Conservation (phyloP, 2,888 invertebrate genomes). For the Drosophila austrosaltans region DNA sequence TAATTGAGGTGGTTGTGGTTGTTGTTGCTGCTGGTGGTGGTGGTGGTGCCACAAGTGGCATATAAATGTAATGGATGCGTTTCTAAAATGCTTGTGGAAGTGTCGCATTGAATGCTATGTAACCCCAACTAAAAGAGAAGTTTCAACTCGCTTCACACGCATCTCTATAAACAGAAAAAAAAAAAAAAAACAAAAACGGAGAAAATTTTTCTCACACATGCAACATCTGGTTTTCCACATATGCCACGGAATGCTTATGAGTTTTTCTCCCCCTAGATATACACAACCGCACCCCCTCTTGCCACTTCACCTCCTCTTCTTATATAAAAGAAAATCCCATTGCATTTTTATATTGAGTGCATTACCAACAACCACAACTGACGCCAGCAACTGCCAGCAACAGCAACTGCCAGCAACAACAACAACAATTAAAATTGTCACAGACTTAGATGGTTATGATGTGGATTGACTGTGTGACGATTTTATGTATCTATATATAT, state of each 20-base stretch:
- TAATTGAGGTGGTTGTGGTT: slow-evolving; percentile 56
- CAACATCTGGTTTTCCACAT: slow-evolving; percentile 70
- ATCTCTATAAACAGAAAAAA: slow-evolving; percentile 22
- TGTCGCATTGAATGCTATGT: slow-evolving; percentile 35
- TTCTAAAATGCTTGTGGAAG: slow-evolving; percentile 45
- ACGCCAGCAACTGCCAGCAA: background rate
- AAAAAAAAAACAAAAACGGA: background rate
- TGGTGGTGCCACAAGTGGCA: slow-evolving; percentile 73
- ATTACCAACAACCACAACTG: slow-evolving; percentile 24
- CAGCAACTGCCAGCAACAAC: slow-evolving; percentile 41
- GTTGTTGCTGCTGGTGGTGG: slow-evolving; percentile 9
- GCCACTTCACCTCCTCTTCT: background rate
- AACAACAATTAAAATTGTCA: slow-evolving; percentile 71
- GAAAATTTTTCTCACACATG: slow-evolving; percentile 68
- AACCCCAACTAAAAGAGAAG: slow-evolving; percentile 58
- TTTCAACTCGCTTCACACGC: slow-evolving; percentile 60
- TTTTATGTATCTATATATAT: background rate
- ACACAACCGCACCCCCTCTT: background rate
- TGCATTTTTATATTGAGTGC: slow-evolving; percentile 25
- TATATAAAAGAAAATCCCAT: slow-evolving; percentile 26
- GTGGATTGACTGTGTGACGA: background rate
- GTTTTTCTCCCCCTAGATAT: slow-evolving; percentile 46
- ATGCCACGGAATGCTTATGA: slow-evolving; percentile 60
- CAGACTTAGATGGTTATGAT: slow-evolving; percentile 61
- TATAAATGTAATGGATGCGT: slow-evolving; percentile 77